Evolutionary conservation across 2,888 invertebrate genomes (phyloP).

Genomic region (Andrena chrysosceles): DNA sequence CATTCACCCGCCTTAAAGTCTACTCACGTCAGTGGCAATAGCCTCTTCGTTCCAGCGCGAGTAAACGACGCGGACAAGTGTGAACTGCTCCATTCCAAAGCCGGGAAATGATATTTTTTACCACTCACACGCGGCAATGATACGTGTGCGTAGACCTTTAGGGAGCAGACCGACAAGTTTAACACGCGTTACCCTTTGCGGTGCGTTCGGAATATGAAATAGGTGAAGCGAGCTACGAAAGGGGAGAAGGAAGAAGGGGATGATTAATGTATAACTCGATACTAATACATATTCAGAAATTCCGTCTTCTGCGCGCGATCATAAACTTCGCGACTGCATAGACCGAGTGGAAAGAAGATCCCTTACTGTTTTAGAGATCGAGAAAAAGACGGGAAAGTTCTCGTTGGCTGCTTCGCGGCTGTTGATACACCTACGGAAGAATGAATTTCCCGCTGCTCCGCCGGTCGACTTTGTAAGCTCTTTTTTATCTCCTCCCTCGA

Average conservation of each 20-base stretch:
- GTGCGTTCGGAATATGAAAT: slow-evolving; percentile 30
- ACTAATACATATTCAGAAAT: slow-evolving; percentile 4
- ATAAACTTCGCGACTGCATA: slow-evolving; percentile 1
- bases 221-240: slow-evolving; percentile 4
- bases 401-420: background rate
- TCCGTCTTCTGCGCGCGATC: background rate
- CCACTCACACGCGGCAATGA: background rate
- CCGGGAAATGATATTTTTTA: too few species aligned
- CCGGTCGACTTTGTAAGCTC: background rate
- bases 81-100: too few species aligned
- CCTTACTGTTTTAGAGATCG: background rate
- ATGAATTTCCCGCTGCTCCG: background rate
- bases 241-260: slow-evolving; percentile 1
- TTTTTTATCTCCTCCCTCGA: background rate
- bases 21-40: too few species aligned
- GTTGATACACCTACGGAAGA: background rate
- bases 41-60: too few species aligned
- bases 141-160: background rate
- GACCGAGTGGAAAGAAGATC: background rate
- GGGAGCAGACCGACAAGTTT: background rate
- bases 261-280: slow-evolving; percentile 41
- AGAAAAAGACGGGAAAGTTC: background rate
- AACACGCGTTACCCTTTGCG: background rate
- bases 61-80: too few species aligned
- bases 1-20: background rate